Evolutionary conservation across 2,797 vertebrate genomes (phyloP), one percentile per base, ranked within the genome.

Genomic region (Urosaurus nigricauda): DNA sequence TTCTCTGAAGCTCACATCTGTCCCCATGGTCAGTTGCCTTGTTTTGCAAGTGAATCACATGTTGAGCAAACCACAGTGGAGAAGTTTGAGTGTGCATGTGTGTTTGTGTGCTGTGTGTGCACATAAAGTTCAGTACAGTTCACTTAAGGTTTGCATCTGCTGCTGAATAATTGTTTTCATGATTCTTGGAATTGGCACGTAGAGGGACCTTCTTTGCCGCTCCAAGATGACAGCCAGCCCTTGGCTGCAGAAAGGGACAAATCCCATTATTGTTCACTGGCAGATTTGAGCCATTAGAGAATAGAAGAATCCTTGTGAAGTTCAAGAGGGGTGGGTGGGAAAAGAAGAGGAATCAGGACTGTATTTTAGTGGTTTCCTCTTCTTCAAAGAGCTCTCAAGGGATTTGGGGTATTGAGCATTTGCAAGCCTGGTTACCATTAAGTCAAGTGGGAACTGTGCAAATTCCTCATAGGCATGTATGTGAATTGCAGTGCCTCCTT

Each of bases 161-260:
- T 35, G 83, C 63, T 35, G 37, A 71, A 79, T 17, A 21, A 71
- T 60, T 78, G 53, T 35, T 37, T 86, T 91, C 1, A 3, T 86
- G 77, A 83, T 92, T 90, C 90, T 94, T 87, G 85, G 92, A 92
- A 91, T 77, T 51, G 65, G 90, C 83, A 35, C 83, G 63, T 78
- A 83, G 83, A 74, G 84, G 82, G 77, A 51, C 35, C 14, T 83
- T 51, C 56, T 63, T 24, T 47, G 32, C 21, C 32, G 19, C 75
- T 79, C n/a, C 14, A 56, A 1, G 43, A 65, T 29, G 35, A 84
- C n/a, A 26, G 58, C 29, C 56, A 56, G 58, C 40, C 78, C 58
- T 83, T 89, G 47, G 43, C 35, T 68, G n/a, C 26, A 40, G 79
- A 80, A 16, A 74, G 11, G 70, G 40, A 53, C 43, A 60, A 85